phyloP scores from a whole-genome alignment of 2,113 vertebrate genomes.

The Lathamus discolor region DNA sequence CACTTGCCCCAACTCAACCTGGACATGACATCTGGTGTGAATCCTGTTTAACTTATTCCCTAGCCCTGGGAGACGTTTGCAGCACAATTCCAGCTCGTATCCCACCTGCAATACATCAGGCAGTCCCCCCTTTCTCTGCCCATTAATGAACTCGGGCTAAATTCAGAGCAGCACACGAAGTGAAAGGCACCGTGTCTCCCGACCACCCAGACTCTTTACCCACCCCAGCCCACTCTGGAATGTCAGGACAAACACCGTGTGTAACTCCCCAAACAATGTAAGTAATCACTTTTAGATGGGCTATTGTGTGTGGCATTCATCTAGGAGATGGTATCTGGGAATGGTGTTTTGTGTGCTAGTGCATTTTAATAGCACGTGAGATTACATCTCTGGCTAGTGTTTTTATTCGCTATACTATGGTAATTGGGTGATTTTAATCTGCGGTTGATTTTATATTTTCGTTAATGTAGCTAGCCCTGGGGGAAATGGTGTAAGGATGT shows the following conservation, averaged over 20 bases:
- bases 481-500: neutral
- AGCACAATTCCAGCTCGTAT: neutral
- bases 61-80: neutral
- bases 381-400: slow-evolving; percentile 39
- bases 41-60: rapidly evolving
- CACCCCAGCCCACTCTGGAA: neutral
- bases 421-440: slow-evolving; percentile 34
- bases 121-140: neutral
- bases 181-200: neutral
- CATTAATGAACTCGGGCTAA: neutral
- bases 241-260: neutral
- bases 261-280: slow-evolving; percentile 9
- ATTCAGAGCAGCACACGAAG: neutral
- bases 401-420: slow-evolving; percentile 18
- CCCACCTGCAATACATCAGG: rapidly evolving
- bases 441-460: neutral
- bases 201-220: neutral
- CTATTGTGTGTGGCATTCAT: slow-evolving; percentile 32
- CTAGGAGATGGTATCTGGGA: slow-evolving; percentile 28
- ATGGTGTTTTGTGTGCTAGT: neutral
- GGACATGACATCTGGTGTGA: neutral
- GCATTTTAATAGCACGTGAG: neutral
- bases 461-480: neutral
- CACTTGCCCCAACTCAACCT: rapidly evolving
- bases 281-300: neutral